phyloP scores from a whole-genome alignment of 2,797 vertebrate species.

The Moxostoma hubbsi region DNA sequence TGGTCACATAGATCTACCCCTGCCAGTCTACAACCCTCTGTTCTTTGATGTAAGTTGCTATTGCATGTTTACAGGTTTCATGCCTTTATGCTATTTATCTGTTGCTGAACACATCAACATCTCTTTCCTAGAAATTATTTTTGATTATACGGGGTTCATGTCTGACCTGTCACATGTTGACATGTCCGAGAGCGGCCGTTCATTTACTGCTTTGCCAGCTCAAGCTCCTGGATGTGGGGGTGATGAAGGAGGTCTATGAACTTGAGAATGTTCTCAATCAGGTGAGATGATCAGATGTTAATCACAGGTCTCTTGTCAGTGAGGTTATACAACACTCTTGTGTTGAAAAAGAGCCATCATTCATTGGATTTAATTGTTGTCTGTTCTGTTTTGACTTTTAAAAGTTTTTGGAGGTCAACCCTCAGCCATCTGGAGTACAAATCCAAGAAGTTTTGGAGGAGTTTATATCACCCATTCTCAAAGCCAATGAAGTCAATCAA shows the following conservation, averaged over 20 bases:
- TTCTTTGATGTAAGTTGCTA: slow-evolving; percentile 88
- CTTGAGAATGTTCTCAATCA: slow-evolving; percentile 79
- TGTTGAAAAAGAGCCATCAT: not conserved
- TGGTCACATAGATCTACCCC: slow-evolving; percentile 89
- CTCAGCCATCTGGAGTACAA: slow-evolving; percentile 71
- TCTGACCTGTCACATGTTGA: slow-evolving; percentile 86
- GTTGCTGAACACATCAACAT: not conserved
- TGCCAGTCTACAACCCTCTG: slow-evolving; percentile 93
- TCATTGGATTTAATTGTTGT: no score
- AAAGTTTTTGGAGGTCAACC: slow-evolving; percentile 80
- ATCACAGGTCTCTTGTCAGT: not conserved
- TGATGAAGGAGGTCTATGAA: slow-evolving; percentile 83
- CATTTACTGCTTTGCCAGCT: slow-evolving; percentile 89
- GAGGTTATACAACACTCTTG: not conserved
- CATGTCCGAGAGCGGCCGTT: slow-evolving; percentile 83
- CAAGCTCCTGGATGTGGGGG: slow-evolving; percentile 83
- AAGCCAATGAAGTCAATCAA: slow-evolving; percentile 36
- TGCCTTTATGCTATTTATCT: not conserved
- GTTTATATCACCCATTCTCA: slow-evolving; percentile 70
- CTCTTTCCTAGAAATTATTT: slow-evolving; percentile 76
- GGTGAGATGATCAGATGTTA: slow-evolving; percentile 70
- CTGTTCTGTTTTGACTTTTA: slow-evolving; percentile 14
- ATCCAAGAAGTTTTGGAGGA: slow-evolving; percentile 78
- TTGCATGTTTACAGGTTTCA: not conserved
- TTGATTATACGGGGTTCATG: slow-evolving; percentile 90